Evolutionary conservation across 2,888 invertebrate genomes (phyloP).

Genomic region (Megamerina dolium): DNA sequence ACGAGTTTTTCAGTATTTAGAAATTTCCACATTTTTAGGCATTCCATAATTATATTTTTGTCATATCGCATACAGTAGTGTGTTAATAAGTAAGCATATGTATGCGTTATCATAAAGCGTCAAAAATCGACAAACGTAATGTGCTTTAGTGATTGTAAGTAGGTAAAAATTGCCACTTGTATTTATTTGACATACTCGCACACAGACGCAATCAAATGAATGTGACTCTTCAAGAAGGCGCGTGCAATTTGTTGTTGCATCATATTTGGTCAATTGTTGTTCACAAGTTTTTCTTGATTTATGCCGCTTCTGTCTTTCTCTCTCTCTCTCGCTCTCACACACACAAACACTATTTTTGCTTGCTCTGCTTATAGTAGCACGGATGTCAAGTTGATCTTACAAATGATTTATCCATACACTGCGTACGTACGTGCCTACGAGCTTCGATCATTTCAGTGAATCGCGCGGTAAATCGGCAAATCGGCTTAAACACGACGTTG

Average conservation of each 20-base stretch:
- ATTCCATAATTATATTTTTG: no score
- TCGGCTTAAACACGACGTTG: slow-evolving; percentile 21
- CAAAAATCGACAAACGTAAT: neutral
- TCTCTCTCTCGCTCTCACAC: no score
- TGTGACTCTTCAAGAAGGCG: no score
- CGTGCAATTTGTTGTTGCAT: slow-evolving; percentile 35
- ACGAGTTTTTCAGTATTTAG: no score
- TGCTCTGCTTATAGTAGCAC: slow-evolving; percentile 27
- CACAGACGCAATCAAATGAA: no score
- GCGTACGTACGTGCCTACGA: slow-evolving; percentile 12
- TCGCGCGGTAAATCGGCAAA: slow-evolving; percentile 24
- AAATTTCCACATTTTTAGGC: no score
- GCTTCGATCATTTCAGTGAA: slow-evolving; percentile 17
- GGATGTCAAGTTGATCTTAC: slow-evolving; percentile 35
- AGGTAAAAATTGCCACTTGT: slow-evolving; percentile 4
- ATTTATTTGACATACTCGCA: no score
- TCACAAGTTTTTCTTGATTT: slow-evolving; percentile 37
- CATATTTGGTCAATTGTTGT: slow-evolving; percentile 44
- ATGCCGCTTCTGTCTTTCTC: slow-evolving; percentile 26
- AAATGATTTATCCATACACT: slow-evolving; percentile 23
- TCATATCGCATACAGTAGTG: no score
- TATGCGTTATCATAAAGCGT: no score
- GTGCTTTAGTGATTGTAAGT: neutral
- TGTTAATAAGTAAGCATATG: no score
- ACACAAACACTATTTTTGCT: no score